Base-by-base conservation (phyloP, 2,888 invertebrate species). In the Aleiodes alternator region DNA sequence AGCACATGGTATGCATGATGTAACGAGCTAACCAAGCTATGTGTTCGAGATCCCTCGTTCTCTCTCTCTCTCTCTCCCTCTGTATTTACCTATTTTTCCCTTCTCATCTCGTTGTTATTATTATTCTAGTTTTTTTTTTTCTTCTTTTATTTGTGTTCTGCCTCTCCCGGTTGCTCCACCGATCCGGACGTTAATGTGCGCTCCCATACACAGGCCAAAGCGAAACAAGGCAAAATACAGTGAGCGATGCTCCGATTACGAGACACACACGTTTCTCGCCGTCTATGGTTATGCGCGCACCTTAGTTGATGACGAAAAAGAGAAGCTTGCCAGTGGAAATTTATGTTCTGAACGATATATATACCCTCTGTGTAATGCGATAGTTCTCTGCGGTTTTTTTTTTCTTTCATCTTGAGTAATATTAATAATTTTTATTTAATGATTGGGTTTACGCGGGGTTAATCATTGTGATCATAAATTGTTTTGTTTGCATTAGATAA, bases 181-280 rank as follows among this genome's bases (percentile, higher is more conserved):
- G 72, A 73, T 72, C 66, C 64, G 66, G 48, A 57, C 70, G 71
- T 57, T 71, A 75, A 38, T 53, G 71, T 50, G 66, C 72, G 75
- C 72, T 72, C 72, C 59, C 68, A 72, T 76, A 72, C 72, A 76
- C 72, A 76, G 69, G 53, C 68, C 76, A 68, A 76, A 76, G 72
- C 59, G 53, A 66, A 50, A 72, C 50, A 75, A 59, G 50, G 56
- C 34, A 48, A 51, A 34, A 23, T 23, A 74, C 69, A 74, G 50
- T 51, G 8, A 64, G 51, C 76, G 66, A 66, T 76, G 76, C 72
- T 72, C 76, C 76, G 76, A 76, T 76, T 76, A 76, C 76, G 76
- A 72, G 51, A 72, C 72, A 72, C 48, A 29, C 23, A 23, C 23
- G 23, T 23, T 69, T 61, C 53, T 12, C 50, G 43, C 64, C 70